Evolutionary conservation across 2,113 vertebrate species (phyloP).

Genomic region (Paraplagusia blochii): DNA sequence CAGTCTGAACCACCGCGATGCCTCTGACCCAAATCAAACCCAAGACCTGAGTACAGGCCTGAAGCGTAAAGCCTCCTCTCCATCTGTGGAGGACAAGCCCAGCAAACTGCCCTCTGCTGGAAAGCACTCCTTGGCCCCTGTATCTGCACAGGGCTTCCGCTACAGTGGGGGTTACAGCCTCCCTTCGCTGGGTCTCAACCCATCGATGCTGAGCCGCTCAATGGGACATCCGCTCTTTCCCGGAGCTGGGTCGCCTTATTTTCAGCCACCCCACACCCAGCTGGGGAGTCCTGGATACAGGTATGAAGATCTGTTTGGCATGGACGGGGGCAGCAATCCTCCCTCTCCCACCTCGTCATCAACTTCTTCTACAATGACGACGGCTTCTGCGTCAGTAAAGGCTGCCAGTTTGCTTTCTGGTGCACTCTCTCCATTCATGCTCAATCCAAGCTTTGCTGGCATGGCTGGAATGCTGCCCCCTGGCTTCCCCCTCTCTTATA

Average conservation of each 20-base stretch:
- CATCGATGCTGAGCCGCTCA: constrained; percentile 81
- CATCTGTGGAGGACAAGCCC: constrained; percentile 72
- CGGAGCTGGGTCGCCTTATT: constrained; percentile 83
- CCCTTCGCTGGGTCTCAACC: constrained; percentile 84
- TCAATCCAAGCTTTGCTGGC: constrained; percentile 77
- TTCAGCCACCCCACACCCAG: constrained; percentile 81
- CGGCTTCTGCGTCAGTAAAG: constrained; percentile 70
- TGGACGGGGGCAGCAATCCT: constrained; percentile 29
- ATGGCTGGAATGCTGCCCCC: constrained; percentile 82
- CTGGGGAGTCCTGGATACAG: constrained; percentile 84
- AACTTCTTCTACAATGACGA: constrained; percentile 77
- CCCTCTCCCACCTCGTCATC: constrained; percentile 75
- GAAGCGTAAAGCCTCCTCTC: constrained; percentile 82
- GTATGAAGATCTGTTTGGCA: constrained; percentile 81
- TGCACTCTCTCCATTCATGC: constrained; percentile 84
- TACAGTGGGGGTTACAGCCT: constrained; percentile 82
- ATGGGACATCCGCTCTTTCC: constrained; percentile 85
- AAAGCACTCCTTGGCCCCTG: constrained; percentile 74
- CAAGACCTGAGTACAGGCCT: constrained; percentile 81
- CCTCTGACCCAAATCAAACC: constrained; percentile 63
- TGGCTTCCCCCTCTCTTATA: constrained; percentile 85
- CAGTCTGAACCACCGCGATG: constrained; percentile 24
- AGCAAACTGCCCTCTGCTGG: constrained; percentile 78
- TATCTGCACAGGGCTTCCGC: constrained; percentile 83
- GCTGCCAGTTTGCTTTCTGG: constrained; percentile 81